Base-by-base conservation (phyloP, 2,113 vertebrate genomes). In the Tupaia chinensis region DNA sequence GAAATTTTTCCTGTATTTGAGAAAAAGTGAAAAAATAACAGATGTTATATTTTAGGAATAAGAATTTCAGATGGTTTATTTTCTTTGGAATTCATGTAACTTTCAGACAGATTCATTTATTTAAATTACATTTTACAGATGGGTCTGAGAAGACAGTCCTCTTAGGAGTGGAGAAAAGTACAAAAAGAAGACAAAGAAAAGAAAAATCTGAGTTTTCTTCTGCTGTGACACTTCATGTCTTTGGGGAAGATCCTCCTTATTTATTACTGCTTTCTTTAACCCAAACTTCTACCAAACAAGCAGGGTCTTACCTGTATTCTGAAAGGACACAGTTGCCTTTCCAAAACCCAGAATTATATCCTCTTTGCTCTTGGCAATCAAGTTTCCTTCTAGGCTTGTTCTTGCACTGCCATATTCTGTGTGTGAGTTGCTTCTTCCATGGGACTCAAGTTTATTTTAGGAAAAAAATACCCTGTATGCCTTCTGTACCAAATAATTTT, bases 81-180 rank as follows among this genome's bases (percentile, higher is more conserved):
- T 97, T 96, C 85, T 96, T 94, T 96, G 91, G 89, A 96, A 88
- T 96, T 96, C 77, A 91, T 95, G 22, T 88, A 96, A 94, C 58
- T 96, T 94, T 94, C 94, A 69, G 85, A 96, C 58, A 96, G 73
- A 96, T 87, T 27, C 72, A 96, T 96, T 94, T 93, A 96, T 95
- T 97, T 96, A 96, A 97, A 94, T 97, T 96, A 95, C 78, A 95
- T 93, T 96, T 96, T 97, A 95, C 89, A 96, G 93, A 95, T 96
- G 91, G 89, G 13, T 88, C 72, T 87, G 85, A 92, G 81, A 94
- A 85, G 84, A 96, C 60, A 90, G 92, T 92, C 56, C 56, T 92
- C 77, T 68, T 92, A 58, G 78, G 53, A 96, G 61, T 73, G 23
- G 54, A 92, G 34, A 14, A 58, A 91, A 92, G 15, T 87, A 10